Base-by-base conservation (phyloP, 2,113 vertebrate species). In the Sprattus sprattus region DNA sequence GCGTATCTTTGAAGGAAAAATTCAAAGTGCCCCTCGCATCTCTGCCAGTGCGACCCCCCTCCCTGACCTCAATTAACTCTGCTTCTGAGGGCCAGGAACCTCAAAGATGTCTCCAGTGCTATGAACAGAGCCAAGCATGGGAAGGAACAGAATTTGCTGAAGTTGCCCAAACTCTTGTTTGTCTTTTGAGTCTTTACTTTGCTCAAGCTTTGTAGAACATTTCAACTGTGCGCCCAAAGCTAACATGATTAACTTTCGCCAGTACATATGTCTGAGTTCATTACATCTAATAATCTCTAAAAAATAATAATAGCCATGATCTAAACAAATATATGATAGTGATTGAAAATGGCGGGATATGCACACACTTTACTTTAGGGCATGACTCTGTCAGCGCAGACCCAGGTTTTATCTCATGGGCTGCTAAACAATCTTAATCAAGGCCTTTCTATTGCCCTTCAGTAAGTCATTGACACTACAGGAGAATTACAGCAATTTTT, bases 21-120 rank as follows among this genome's bases (percentile, higher is more conserved):
- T 71, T 71, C 64, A 71, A 71, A 71, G 28, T 28, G 64, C 11
- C 64, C 28, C 64, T 71, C 32, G 64, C 64, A 71, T 71, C 64
- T 71, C 64, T 32, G 64, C 64, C 64, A 71, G 64, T 28, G 64
- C 25, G 25, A 71, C 64, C 64, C 18, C 39, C 6, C 45, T 2
- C 47, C 52, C 15, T 13, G 86, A 87, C 71, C 86, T 87, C 82
- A 86, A 86, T 86, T 86, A 82, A 81, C 46, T 84, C 60, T 57
- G 49, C 64, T 82, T 60, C 22, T 46, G 78, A 84, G 82, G 83
- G 80, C n/a, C 52, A 67, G 60, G 16, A 45, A 45, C 22, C 22
- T 71, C 80, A 4, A 81, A 84, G 52, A 84, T 52, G 45, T 10
- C 28, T 84, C n/a, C 28, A 71, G 25, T 71, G 32, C 32, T 71